Evolutionary conservation across 1,140 invertebrate genomes (phyloP).

Genomic region (Belonocnema kinseyi): DNA sequence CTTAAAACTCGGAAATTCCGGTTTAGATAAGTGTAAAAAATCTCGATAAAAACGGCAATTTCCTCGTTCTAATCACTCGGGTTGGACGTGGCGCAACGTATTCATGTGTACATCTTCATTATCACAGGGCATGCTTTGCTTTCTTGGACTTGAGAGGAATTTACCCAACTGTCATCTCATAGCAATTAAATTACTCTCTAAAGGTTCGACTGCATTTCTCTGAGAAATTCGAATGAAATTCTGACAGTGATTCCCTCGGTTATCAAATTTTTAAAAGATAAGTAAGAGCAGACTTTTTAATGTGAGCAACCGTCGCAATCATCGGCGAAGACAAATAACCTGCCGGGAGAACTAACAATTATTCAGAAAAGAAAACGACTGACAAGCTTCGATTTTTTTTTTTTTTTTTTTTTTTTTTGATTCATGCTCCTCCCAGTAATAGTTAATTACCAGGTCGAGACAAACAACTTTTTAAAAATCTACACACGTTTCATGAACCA

Average conservation of each 20-base stretch:
- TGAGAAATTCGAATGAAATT: not conserved
- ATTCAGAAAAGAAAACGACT: not conserved
- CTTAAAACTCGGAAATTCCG: not conserved
- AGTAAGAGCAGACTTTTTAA: slow-evolving; percentile 13
- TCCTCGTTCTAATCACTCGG: slow-evolving; percentile 11
- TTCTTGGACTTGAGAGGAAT: slow-evolving; percentile 32
- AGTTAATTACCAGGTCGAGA: no score
- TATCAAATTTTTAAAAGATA: slow-evolving; percentile 2
- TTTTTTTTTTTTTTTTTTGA: no score
- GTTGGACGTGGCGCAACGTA: slow-evolving; percentile 22
- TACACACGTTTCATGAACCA: no score
- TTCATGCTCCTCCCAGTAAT: no score
- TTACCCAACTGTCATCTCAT: not conserved
- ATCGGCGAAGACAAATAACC: not conserved
- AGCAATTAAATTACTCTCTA: slow-evolving; percentile 3
- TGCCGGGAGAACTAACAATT: not conserved
- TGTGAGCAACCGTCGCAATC: slow-evolving; percentile 10
- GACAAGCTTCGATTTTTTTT: no score
- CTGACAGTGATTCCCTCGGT: no score
- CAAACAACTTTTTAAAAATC: no score
- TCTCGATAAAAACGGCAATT: slow-evolving; percentile 1
- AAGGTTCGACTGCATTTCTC: slow-evolving; percentile 8
- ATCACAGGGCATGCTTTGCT: slow-evolving; percentile 54
- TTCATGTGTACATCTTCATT: slow-evolving; percentile 39
- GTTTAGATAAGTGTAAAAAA: slow-evolving; percentile 15